A percentile compares a stretch with the other conserved stretches of the same genome.
Conservation (phyloP, 2,113 vertebrate genomes). For the Pluvianellus socialis region DNA sequence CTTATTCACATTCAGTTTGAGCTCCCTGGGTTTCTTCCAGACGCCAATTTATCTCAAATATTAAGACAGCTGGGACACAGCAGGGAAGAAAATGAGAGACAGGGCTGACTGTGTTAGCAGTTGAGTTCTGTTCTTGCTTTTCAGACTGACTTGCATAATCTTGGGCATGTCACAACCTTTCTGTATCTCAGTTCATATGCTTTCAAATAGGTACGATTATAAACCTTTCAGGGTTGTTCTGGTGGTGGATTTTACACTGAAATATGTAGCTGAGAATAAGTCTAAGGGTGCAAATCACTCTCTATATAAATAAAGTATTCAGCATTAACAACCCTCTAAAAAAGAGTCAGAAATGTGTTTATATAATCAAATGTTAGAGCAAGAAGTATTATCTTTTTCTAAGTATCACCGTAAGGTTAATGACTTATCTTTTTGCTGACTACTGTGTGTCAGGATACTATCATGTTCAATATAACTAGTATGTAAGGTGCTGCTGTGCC, state of each 20-base stretch:
- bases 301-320: background rate
- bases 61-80: slow-evolving; percentile 48
- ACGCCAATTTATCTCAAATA: slow-evolving; percentile 40
- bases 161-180: background rate
- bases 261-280: background rate
- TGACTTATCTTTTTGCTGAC: slow-evolving; percentile 24
- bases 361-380: background rate
- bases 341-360: background rate
- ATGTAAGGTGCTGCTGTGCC: slow-evolving; percentile 8
- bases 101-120: background rate
- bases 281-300: background rate
- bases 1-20: slow-evolving; percentile 5
- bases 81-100: slow-evolving; percentile 45
- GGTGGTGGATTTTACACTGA: background rate
- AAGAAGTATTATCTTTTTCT: slow-evolving; percentile 24
- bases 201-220: background rate
- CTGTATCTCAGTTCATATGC: background rate
- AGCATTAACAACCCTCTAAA: background rate
- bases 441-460: slow-evolving; percentile 33
- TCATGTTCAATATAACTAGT: slow-evolving; percentile 13
- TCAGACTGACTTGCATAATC: background rate
- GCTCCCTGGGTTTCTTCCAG: slow-evolving; percentile 13
- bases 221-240: background rate
- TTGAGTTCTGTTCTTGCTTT: background rate
- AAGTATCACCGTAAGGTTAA: slow-evolving; percentile 14